phyloP scores from a whole-genome alignment of 2,797 vertebrate species.

The Leuciscus waleckii region DNA sequence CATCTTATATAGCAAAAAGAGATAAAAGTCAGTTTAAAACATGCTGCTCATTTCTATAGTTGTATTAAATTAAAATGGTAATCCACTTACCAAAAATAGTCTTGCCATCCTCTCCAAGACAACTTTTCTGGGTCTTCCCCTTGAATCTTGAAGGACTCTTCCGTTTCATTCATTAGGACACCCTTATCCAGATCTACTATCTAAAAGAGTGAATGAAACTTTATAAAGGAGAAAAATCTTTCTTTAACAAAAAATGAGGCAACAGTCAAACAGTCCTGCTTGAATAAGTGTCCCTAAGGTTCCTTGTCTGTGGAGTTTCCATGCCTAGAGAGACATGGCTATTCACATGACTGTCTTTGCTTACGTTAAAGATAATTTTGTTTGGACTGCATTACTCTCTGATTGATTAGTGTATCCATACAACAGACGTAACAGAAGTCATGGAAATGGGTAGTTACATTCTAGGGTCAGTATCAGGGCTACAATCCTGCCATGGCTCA shows the following conservation, averaged over 20 bases:
- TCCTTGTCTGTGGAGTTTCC: background rate
- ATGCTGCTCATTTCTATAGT: background rate
- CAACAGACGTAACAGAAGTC: slow-evolving; percentile 1
- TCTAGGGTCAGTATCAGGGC: background rate
- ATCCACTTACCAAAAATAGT: slow-evolving; percentile 90
- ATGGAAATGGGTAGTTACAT: background rate
- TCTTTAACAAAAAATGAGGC: background rate
- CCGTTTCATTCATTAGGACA: slow-evolving; percentile 93
- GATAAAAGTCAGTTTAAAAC: background rate
- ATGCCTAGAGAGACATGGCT: slow-evolving; percentile 11
- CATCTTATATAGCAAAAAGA: slow-evolving; percentile 76
- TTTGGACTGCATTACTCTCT: background rate
- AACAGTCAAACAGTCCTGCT: slow-evolving; percentile 20
- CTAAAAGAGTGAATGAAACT: slow-evolving; percentile 70
- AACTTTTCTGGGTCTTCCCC: slow-evolving; percentile 90
- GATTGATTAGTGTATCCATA: slow-evolving; percentile 1
- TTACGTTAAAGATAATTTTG: slow-evolving; percentile 34
- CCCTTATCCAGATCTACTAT: slow-evolving; percentile 91
- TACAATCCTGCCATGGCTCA: background rate
- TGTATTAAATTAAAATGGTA: slow-evolving; percentile 3
- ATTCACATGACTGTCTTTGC: slow-evolving; percentile 19
- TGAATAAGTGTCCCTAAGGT: slow-evolving; percentile 17
- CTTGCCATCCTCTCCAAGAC: slow-evolving; percentile 93
- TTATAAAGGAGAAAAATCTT: background rate
- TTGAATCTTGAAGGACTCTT: slow-evolving; percentile 91